Evolutionary conservation across 2,797 vertebrate species (phyloP).

Genomic region (Okamejei kenojei): DNA sequence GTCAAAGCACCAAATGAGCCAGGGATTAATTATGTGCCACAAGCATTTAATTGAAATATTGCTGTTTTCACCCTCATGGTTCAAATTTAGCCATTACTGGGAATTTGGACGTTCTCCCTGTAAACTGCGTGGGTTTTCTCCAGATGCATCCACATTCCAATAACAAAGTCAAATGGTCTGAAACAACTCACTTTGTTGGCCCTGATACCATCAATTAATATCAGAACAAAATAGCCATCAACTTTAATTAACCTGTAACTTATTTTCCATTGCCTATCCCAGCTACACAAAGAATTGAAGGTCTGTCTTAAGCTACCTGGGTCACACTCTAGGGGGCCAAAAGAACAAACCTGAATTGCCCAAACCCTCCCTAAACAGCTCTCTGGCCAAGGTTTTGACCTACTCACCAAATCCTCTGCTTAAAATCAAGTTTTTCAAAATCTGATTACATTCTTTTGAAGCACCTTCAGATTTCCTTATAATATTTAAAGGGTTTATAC

Average conservation of each 20-base stretch:
- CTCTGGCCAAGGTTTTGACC: neutral
- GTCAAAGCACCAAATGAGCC: neutral
- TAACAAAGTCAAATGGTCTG: no score
- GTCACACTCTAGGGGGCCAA: neutral
- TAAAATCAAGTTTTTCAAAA: neutral
- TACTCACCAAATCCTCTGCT: neutral
- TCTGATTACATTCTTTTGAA: neutral
- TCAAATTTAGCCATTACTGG: no score
- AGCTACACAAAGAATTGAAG: neutral
- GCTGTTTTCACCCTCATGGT: neutral
- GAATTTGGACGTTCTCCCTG: no score
- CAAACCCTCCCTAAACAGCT: neutral
- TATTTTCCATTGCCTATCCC: no score
- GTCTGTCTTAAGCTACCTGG: neutral
- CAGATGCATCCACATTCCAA: no score
- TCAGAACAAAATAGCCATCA: no score
- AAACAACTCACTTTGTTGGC: no score
- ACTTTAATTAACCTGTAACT: no score
- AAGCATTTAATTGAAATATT: neutral
- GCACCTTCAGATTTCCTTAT: neutral
- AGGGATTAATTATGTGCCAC: neutral
- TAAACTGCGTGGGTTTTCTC: no score
- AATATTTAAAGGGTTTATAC: neutral
- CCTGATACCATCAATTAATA: no score
- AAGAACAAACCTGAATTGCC: neutral